A percentile compares a stretch with the other conserved stretches of the same genome.
These are phyloP conservation scores for Galago senegalensis DNA, from an alignment of 2,797 vertebrate genomes.

Conservation along the genomic window DNA sequence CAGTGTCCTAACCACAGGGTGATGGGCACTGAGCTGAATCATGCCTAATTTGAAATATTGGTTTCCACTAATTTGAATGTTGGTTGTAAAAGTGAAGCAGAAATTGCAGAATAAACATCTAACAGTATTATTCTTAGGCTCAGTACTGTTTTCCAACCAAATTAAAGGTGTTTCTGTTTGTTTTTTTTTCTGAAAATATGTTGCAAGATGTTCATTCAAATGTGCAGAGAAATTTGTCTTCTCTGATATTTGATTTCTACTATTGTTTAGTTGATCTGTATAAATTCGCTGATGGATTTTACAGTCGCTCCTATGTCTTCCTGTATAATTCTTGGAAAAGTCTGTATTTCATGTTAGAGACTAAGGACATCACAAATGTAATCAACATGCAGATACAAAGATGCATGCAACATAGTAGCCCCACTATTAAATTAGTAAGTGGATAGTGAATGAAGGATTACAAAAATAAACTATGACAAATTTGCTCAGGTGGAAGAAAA, in stretches of 20 bases:
- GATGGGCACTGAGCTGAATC: background rate
- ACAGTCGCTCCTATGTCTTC: background rate
- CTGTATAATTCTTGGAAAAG: background rate
- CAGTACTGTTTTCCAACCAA: background rate
- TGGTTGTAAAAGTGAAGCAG: background rate
- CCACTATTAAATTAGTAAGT: background rate
- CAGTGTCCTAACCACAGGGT: too few relatives aligned
- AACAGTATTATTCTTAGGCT: background rate
- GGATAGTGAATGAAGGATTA: background rate
- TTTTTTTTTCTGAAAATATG: background rate
- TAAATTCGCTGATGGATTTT: conserved; percentile 46
- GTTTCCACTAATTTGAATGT: background rate
- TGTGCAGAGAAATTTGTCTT: background rate
- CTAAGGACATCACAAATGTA: background rate
- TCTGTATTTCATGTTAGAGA: background rate
- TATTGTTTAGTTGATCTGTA: background rate
- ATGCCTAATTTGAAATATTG: background rate
- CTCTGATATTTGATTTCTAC: conserved; percentile 54
- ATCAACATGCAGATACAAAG: background rate
- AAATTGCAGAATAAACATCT: background rate
- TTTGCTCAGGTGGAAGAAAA: conserved; percentile 4
- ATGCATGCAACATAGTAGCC: background rate
- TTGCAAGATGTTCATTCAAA: background rate
- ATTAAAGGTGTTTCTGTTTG: background rate
- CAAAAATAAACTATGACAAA: background rate